Base-by-base conservation (phyloP, 2,113 vertebrate species). In the Hippolais icterina region DNA sequence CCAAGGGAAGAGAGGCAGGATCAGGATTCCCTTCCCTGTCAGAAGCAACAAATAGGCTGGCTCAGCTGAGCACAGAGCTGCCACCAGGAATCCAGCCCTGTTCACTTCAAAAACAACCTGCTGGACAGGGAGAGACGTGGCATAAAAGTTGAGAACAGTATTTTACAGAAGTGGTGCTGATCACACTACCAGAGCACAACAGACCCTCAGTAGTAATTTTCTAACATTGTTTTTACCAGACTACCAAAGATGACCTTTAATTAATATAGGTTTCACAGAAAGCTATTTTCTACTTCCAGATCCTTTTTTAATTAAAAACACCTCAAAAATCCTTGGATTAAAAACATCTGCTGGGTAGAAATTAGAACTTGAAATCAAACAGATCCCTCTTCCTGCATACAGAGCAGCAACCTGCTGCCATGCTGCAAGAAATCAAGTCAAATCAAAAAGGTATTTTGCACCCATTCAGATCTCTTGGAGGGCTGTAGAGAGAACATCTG, bases 401-500 rank as follows among this genome's bases (percentile, higher is more conserved):
- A 75, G 42, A 85, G 75, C 41, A 83, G 42, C 77, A 81, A 29
- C 35, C 12, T 0, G 22, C 74, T 89, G 82, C 68, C 28, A 27
- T 78, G 57, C 75, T 29, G 35, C 56, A 83, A 87, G 81, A 78
- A 94, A 93, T 87, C 76, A 86, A 50, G 54, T 28, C 39, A 83
- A 82, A 86, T 72, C 61, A 76, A 64, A 87, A 44, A 64, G 31
- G 24, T 39, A 89, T 92, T 86, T 92, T 94, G 89, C 69, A 78
- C 53, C 77, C 86, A 94, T 95, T 93, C 86, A 95, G 81, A 57
- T 12, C 78, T 85, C 77, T 87, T 84, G 53, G 65, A 95, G 37
- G 53, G 81, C 41, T 78, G 61, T 24, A 53, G 65, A 89, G 64
- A 93, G 81, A 91, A 91, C 94, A 97, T 87, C 96, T 97, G 94